Base-by-base conservation (phyloP, 2,888 invertebrate genomes). In the Apoderus coryli region DNA sequence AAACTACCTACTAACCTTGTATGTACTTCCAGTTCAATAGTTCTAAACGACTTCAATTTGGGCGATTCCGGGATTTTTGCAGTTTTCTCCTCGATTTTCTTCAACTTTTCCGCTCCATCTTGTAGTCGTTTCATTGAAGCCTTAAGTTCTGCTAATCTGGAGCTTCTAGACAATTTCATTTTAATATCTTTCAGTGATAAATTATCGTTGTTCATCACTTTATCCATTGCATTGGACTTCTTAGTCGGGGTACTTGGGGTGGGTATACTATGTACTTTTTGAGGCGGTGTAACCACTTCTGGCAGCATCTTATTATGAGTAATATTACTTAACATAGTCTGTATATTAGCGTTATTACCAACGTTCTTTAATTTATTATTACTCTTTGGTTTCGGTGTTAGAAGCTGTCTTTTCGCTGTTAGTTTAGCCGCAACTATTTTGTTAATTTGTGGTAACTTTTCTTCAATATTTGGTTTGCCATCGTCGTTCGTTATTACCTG, bases 11-110 rank as follows among this genome's bases (percentile, higher is more conserved):
- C 44, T 58, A 55, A 80, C 78, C 82, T 82, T 39, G 68, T 60
- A 35, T 74, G 68, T 49, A 84, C 67, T 63, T 81, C 79, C 53
- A 85, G 59, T 58, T 81, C 71, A 50, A 85, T 75, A 22, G 72
- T 70, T 44, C 74, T 72, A 46, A 82, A 82, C 48, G 71, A 65
- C 50, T 75, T 67, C 24, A 76, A 58, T 59, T 71, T 65, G 41
- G 64, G 43, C 45, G 65, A 61, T 11, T 59, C 61, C 32, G 56
- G 52, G 38, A 47, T 49, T 30, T 46, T 44, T 4, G 42, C 29
- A 16, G 50, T 52, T 34, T 51, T 56, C 26, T 53, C 51, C 33
- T 49, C 48, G 24, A 46, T 27, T 44, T 64, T 54, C 50, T 72
- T 66, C 2, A 80, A 57, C 46, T 70, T 69, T 33, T 70, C 65